A percentile compares a stretch with the other conserved stretches of the same genome.
These are phyloP conservation scores for Melinopterus prodromus DNA, from an alignment of 2,888 invertebrate genomes.

Conservation along the genomic window DNA sequence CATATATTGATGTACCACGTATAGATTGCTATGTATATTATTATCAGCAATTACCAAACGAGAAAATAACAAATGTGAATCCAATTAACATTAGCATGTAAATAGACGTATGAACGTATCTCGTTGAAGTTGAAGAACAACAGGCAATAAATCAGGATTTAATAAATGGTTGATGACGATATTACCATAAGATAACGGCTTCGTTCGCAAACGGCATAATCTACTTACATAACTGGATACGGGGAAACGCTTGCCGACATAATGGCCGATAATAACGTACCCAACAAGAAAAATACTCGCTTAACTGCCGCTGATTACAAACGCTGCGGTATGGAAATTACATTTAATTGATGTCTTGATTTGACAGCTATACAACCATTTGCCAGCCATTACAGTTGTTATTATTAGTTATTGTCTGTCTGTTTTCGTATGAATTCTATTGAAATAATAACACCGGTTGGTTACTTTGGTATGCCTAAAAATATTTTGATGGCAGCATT, in stretches of 20 bases:
- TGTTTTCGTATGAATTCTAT: not conserved
- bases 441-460: too few relatives aligned
- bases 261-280: too few relatives aligned
- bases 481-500: too few relatives aligned
- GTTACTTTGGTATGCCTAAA: too few relatives aligned
- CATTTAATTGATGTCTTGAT: not conserved
- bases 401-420: not conserved
- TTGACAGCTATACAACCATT: not conserved
- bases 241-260: too few relatives aligned
- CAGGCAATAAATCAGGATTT: not conserved
- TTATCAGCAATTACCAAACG: not conserved
- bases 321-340: not conserved
- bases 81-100: too few relatives aligned
- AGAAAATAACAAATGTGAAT: not conserved
- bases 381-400: not conserved
- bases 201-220: not conserved
- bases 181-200: slow-evolving; percentile 4
- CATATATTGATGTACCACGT: too few relatives aligned
- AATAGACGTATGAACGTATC: not conserved
- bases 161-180: not conserved
- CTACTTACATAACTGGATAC: not conserved
- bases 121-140: not conserved
- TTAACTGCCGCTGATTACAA: too few relatives aligned
- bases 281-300: too few relatives aligned
- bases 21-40: too few relatives aligned